A percentile compares a stretch with the other conserved stretches of the same genome.
phyloP scores from a whole-genome alignment of 37 sponge, comb jelly and placozoan genomes.

The Mnemiopsis leidyi region DNA sequence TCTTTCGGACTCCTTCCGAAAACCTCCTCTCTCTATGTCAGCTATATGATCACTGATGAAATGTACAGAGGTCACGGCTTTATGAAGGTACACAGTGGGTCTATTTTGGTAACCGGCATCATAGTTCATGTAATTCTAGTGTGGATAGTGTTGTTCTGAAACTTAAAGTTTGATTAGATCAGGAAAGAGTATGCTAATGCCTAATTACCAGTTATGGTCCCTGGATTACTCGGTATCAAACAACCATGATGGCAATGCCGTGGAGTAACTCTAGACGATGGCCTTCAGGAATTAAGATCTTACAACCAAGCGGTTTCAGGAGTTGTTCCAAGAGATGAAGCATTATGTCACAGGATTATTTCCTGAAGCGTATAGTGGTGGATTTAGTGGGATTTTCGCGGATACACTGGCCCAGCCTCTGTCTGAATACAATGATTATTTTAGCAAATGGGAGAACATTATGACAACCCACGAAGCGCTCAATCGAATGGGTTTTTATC shows the following conservation, averaged over 20 bases:
- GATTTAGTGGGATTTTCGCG: neutral
- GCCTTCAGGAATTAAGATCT: too few species aligned
- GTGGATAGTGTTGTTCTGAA: too few species aligned
- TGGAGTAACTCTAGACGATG: too few species aligned
- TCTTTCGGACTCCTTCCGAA: neutral
- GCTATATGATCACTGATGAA: constrained; percentile 2
- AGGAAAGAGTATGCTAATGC: too few species aligned
- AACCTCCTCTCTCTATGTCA: neutral
- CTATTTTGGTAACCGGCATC: too few species aligned
- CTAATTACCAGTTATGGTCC: too few species aligned
- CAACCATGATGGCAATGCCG: too few species aligned
- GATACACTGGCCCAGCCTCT: constrained; percentile 21
- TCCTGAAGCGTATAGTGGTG: neutral
- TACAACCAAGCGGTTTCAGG: too few species aligned
- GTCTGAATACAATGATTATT: neutral
- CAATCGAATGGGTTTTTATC: constrained; percentile 9
- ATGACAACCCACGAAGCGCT: neutral
- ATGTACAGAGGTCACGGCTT: neutral
- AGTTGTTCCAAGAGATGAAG: constrained; percentile 30
- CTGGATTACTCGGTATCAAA: too few species aligned
- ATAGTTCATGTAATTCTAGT: too few species aligned
- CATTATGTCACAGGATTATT: neutral
- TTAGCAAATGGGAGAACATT: constrained; percentile 27
- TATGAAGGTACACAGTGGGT: constrained; percentile 58
- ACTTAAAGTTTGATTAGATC: too few species aligned